Conservation (phyloP, 2,797 vertebrate genomes). For the Aphelocoma californica region DNA sequence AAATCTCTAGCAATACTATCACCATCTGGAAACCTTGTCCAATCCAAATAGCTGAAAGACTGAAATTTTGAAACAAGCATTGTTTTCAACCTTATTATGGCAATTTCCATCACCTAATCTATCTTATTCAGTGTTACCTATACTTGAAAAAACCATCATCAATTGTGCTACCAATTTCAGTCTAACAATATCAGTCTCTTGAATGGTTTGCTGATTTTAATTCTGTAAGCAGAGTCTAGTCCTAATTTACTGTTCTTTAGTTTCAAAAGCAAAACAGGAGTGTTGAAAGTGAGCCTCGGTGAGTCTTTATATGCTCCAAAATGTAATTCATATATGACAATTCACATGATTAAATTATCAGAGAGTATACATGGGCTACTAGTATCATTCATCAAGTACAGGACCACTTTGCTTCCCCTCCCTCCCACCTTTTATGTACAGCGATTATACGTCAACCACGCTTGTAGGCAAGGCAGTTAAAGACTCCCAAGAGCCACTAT, state of each 20-base stretch:
- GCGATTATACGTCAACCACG: background rate
- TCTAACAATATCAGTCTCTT: background rate
- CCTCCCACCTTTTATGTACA: background rate
- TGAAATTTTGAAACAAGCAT: background rate
- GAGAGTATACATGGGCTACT: background rate
- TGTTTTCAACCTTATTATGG: background rate
- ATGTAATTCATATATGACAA: background rate
- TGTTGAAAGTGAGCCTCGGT: background rate
- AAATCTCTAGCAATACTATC: background rate
- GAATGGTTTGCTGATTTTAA: background rate
- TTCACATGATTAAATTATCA: background rate
- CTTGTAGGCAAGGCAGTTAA: background rate
- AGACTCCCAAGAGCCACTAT: background rate
- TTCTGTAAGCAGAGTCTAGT: background rate
- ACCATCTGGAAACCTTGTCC: background rate
- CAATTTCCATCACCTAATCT: background rate
- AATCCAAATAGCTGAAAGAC: background rate
- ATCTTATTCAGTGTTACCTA: background rate
- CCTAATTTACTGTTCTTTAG: background rate
- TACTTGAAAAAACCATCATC: background rate
- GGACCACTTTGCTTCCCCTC: background rate
- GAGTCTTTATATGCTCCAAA: background rate
- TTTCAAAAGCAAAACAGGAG: background rate
- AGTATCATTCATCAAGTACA: background rate
- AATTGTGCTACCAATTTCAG: background rate